Evolutionary conservation across 2,797 vertebrate species (phyloP), one percentile per base, ranked within the genome.

Genomic region (Salmo trutta): DNA sequence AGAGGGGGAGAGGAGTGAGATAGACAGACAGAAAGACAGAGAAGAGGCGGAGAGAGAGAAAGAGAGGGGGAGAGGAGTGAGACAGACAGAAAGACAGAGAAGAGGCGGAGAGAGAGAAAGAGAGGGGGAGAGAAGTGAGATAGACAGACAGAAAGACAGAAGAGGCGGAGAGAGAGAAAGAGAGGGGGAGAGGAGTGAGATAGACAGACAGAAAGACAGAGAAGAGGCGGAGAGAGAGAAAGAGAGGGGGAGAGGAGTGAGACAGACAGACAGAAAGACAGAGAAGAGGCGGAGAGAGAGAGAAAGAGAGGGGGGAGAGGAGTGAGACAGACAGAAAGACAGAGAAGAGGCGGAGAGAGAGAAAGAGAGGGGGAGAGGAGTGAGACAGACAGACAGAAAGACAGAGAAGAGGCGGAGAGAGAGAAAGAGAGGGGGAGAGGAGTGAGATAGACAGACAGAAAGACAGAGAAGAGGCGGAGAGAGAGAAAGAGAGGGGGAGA

Each of bases 401-500:
- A 87, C 82, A 84, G 70, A 73, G 77, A 76, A 74, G 64, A 82
- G 76, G 71, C 70, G 72, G 54, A 41, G 29, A 41, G 36, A 41
- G 7, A 41, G 7, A 41, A 8, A 41, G 7, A 41, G 1, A 29
- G 36, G 1, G 36, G 36, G 36, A 31, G 3, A 6, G 36, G 33
- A 36, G 33, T 36, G 33, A 29, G 29, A 29, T 0, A 17, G 53
- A 54, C 2, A 17, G 53, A n/a, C 53, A 54, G 36, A 54, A 15
- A 87, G 81, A 87, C 82, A 84, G 69, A 73, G n/a, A n/a, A 74
- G 64, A 82, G 76, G 71, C 70, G 73, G 54, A 41, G 29, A 41
- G 36, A 41, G 7, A 41, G 1, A 36, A 36, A 41, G 7, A 41
- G 0, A 29, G 36, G 0, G 36, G 36, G 36, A 31, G 3, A 6